Base-by-base conservation (phyloP, 1,140 invertebrate genomes). In the Atopsyche davidsoni region DNA sequence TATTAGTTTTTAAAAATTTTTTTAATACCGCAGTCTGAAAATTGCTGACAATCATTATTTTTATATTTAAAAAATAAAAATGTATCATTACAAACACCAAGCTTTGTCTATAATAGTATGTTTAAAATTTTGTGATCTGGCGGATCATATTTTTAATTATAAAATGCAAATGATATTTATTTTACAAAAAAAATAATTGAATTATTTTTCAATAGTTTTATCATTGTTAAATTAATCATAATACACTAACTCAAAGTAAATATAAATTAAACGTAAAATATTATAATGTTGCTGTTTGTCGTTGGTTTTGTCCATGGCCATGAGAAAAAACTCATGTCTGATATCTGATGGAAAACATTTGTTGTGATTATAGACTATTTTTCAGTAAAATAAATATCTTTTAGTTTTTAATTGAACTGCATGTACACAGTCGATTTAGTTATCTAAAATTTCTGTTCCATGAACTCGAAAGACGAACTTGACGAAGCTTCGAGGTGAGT, bases 401-500 rank as follows among this genome's bases (percentile, higher is more conserved):
- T 2, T 44, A 42, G 21, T 38, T 28, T 35, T 45, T 36, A 42
- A 18, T 28, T 11, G 28, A 31, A 28, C 14, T 46, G 4, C 24
- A 52, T 39, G 35, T 21, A n/a, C 34, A 32, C 6, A 32, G 19
- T 46, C 24, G 40, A 9, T 21, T 9, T 46, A 28, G 42, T 19
- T 52, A 34, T 28, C 14, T 25, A 52, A 16, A 52, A 52, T 38
- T 39, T 32, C 36, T 39, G 67, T 72, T 73, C 70, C 70, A 73
- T 73, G 70, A 73, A 69, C 70, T 67, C 70, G 57, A 70, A 71
- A 65, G 68, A 67, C 61, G 67, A 71, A 66, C 66, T 64, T 68
- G 70, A 70, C 68, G 70, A 73, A 70, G 70, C 70, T 73, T 71
- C 70, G 69, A 73, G 70, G 70, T 73, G 69, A 67, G 61, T 66